Conservation (phyloP, 2,888 invertebrate genomes). For the Choreutis nemorana region DNA sequence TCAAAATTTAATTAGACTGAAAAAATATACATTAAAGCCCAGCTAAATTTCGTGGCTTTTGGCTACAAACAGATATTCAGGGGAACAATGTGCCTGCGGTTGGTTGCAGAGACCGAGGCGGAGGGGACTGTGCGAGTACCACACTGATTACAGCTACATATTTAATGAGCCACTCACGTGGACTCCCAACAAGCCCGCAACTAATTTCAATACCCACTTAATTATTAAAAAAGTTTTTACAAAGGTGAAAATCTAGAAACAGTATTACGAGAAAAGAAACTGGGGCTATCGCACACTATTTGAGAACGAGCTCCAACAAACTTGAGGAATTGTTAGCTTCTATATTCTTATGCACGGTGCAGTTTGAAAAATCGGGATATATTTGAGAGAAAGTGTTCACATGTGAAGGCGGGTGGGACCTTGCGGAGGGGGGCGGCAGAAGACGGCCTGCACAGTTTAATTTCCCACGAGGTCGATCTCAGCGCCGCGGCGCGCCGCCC, state of each 20-base stretch:
- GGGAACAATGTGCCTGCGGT: conserved; percentile 28
- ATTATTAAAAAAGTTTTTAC: conserved; percentile 27
- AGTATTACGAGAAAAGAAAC: neutral
- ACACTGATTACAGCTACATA: conserved; percentile 59
- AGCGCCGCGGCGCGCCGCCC: conserved; percentile 59
- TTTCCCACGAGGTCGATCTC: conserved; percentile 68
- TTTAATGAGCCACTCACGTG: conserved; percentile 57
- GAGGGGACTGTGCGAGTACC: conserved; percentile 39
- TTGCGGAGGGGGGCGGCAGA: conserved; percentile 27
- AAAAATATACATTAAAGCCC: too few species aligned
- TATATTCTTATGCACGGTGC: conserved; percentile 16
- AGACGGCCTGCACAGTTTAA: conserved; percentile 61
- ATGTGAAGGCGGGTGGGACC: conserved; percentile 28
- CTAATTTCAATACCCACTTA: conserved; percentile 52
- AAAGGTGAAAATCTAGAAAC: neutral
- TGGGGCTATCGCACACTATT: too few species aligned
- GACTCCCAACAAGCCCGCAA: conserved; percentile 35
- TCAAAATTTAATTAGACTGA: too few species aligned
- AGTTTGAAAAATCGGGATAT: conserved; percentile 47
- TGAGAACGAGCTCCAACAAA: too few species aligned
- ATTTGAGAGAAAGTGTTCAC: conserved; percentile 54
- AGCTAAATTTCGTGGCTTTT: too few species aligned
- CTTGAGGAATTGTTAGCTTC: neutral
- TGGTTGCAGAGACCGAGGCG: conserved; percentile 25
- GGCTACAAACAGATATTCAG: neutral